phyloP scores from a whole-genome alignment of 2,113 vertebrate genomes.

The Mohoua ochrocephala region DNA sequence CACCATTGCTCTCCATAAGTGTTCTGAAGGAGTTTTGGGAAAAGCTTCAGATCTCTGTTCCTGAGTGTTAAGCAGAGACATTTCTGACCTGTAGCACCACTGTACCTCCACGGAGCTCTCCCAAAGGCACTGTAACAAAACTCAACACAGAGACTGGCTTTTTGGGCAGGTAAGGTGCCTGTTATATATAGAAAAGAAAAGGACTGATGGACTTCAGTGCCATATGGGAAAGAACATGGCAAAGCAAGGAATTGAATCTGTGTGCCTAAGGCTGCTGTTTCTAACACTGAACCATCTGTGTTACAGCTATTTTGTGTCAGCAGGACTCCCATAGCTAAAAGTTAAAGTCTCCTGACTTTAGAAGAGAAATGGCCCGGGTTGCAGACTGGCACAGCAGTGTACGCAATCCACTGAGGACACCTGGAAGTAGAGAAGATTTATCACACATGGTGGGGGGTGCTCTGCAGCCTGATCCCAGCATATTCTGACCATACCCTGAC shows the following conservation, averaged over 20 bases:
- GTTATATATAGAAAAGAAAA: fast-evolving
- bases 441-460: fast-evolving
- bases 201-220: not conserved
- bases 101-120: not conserved
- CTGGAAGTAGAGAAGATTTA: not conserved
- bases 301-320: not conserved
- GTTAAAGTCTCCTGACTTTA: not conserved
- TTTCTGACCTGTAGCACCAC: not conserved
- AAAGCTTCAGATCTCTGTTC: not conserved
- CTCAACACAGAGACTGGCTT: not conserved
- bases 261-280: not conserved
- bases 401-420: not conserved
- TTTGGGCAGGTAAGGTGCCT: not conserved
- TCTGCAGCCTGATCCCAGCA: not conserved
- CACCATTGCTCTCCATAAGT: not conserved
- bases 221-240: not conserved
- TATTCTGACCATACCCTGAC: fast-evolving
- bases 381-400: not conserved
- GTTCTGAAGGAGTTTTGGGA: not conserved
- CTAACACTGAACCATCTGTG: not conserved
- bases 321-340: not conserved
- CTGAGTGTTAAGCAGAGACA: not conserved
- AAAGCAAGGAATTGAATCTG: not conserved
- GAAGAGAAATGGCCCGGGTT: not conserved
- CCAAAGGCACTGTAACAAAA: not conserved